phyloP scores from a whole-genome alignment of 2,888 invertebrate species.

The Opisthograptis luteolata region DNA sequence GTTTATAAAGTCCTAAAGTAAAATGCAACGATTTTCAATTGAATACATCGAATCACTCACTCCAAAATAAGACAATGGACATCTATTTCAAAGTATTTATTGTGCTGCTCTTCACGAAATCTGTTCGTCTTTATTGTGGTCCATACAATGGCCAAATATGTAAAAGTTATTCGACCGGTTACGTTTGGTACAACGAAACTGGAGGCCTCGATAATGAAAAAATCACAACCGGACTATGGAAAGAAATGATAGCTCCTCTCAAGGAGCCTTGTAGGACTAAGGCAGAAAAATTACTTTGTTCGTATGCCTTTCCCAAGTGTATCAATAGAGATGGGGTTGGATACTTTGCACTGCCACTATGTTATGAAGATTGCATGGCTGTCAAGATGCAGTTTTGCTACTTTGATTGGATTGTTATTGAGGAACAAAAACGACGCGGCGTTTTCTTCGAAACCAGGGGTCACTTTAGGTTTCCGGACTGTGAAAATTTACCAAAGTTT shows the following conservation, averaged over 20 bases:
- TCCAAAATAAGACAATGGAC: slow-evolving; percentile 66
- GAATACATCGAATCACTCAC: slow-evolving; percentile 60
- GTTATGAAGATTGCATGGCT: slow-evolving; percentile 97
- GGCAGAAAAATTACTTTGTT: slow-evolving; percentile 95
- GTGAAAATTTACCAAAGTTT: slow-evolving; percentile 90
- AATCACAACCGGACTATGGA: slow-evolving; percentile 92
- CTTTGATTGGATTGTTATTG: slow-evolving; percentile 95
- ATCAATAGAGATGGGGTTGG: slow-evolving; percentile 87
- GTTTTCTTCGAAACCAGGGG: slow-evolving; percentile 92
- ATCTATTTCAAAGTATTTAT: slow-evolving; percentile 59
- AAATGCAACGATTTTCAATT: slow-evolving; percentile 67
- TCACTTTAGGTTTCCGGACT: slow-evolving; percentile 94
- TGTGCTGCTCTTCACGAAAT: slow-evolving; percentile 70
- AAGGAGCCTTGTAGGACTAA: slow-evolving; percentile 93
- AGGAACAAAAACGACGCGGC: slow-evolving; percentile 92
- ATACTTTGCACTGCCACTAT: slow-evolving; percentile 89
- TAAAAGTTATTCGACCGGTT: slow-evolving; percentile 87
- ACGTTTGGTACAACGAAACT: slow-evolving; percentile 91
- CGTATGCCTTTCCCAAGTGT: slow-evolving; percentile 96
- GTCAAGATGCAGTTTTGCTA: slow-evolving; percentile 96
- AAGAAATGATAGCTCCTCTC: slow-evolving; percentile 91
- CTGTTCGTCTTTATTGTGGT: slow-evolving; percentile 90
- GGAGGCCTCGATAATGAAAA: slow-evolving; percentile 93
- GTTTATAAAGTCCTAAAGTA: slow-evolving; percentile 51
- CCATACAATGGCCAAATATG: slow-evolving; percentile 94